These are phyloP conservation scores for Drosophila arizonae DNA, from an alignment of 1,140 invertebrate genomes.

Conservation along the genomic window DNA sequence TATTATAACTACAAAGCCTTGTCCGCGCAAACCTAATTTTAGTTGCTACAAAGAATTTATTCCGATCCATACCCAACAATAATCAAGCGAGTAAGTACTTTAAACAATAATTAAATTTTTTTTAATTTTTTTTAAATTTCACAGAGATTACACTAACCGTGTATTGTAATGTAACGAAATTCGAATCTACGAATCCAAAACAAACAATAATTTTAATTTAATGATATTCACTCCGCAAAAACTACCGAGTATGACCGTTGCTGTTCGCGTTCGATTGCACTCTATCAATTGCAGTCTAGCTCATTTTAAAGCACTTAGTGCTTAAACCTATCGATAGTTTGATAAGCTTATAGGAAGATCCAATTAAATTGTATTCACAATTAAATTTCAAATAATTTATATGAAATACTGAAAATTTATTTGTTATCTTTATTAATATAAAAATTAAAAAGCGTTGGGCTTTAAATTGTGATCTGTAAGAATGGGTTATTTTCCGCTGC, in stretches of 20 bases:
- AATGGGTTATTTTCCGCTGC: too few relatives aligned
- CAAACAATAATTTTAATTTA: slow-evolving; percentile 12
- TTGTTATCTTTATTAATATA: too few relatives aligned
- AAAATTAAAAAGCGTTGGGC: too few relatives aligned
- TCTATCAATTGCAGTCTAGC: slow-evolving; percentile 29
- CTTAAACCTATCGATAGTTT: slow-evolving; percentile 27
- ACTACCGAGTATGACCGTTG: slow-evolving; percentile 26
- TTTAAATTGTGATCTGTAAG: too few relatives aligned
- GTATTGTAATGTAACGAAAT: slow-evolving; percentile 11
- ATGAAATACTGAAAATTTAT: too few relatives aligned
- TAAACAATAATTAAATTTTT: background rate
- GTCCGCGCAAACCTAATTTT: slow-evolving; percentile 2
- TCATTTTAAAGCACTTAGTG: slow-evolving; percentile 20
- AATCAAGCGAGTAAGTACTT: background rate
- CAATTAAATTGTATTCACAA: background rate
- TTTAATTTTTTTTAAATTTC: background rate
- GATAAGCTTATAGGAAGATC: background rate
- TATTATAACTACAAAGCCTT: slow-evolving; percentile 1
- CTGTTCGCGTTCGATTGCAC: slow-evolving; percentile 45
- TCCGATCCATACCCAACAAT: background rate
- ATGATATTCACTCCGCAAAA: slow-evolving; percentile 11
- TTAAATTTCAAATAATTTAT: too few relatives aligned
- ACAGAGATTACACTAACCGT: background rate
- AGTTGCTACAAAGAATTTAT: slow-evolving; percentile 1
- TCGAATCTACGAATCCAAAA: slow-evolving; percentile 10